These are phyloP conservation scores for Melanotaenia pygmaea DNA, from an alignment of 2,797 vertebrate species.

Conservation along the genomic window DNA sequence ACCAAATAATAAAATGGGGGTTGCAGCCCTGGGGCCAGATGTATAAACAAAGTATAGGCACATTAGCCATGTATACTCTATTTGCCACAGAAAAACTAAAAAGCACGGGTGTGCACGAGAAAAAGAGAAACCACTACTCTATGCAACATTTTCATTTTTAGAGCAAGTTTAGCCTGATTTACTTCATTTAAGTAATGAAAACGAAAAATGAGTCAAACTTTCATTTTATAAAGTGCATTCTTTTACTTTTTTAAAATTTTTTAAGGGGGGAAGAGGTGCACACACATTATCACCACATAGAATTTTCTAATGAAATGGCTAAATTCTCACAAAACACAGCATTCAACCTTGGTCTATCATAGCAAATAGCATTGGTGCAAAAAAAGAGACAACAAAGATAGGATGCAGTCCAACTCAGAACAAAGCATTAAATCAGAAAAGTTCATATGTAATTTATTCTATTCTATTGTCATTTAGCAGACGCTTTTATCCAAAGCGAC, in stretches of 20 bases:
- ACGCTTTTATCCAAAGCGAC: too few relatives aligned
- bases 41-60: not conserved
- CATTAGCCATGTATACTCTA: not conserved
- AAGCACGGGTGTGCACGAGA: not conserved
- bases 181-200: not conserved
- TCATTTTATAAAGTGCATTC: not conserved
- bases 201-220: not conserved
- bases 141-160: not conserved
- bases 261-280: too few relatives aligned
- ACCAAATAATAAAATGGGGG: constrained; percentile 8
- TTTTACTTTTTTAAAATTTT: not conserved
- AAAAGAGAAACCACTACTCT: not conserved
- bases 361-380: not conserved
- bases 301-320: not conserved
- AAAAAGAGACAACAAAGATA: not conserved
- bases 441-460: not conserved
- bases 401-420: not conserved
- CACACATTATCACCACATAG: not conserved
- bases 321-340: not conserved
- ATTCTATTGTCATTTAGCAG: too few relatives aligned
- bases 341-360: not conserved
- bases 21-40: constrained; percentile 14
- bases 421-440: not conserved
- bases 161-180: not conserved
- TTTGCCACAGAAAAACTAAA: not conserved